Evolutionary conservation across 2,797 vertebrate genomes (phyloP).

Genomic region (Tokudaia tokunoshimensis): DNA sequence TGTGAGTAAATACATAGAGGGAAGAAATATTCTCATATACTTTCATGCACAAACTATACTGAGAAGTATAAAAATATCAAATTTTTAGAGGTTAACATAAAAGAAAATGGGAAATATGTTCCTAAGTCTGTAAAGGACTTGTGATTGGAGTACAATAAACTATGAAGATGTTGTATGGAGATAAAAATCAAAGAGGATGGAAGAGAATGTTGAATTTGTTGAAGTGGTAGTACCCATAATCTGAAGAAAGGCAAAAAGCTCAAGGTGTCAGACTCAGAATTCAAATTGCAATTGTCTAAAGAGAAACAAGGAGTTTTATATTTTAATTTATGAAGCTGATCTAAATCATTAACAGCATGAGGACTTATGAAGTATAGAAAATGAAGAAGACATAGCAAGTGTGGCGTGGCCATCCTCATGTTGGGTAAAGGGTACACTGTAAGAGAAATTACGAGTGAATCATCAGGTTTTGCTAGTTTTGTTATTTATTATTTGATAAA

Average conservation of each 20-base stretch:
- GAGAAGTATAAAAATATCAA: not conserved
- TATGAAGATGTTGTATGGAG: not conserved
- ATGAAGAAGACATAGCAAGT: not conserved
- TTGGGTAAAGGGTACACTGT: not conserved
- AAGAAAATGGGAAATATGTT: not conserved
- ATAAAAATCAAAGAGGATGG: not conserved
- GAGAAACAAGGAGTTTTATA: not conserved
- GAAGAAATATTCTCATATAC: not conserved
- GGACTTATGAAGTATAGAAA: not conserved
- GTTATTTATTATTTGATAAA: not conserved
- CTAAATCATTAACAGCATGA: not conserved
- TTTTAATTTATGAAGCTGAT: not conserved
- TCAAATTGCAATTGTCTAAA: not conserved
- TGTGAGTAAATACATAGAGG: not conserved
- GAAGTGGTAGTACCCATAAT: not conserved
- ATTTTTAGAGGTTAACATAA: not conserved
- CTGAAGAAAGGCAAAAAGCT: not conserved
- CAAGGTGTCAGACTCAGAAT: not conserved
- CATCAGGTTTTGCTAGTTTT: not conserved
- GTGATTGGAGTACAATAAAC: not conserved
- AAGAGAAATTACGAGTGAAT: not conserved
- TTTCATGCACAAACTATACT: not conserved
- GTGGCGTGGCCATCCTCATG: fast-evolving
- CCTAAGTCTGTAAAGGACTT: not conserved
- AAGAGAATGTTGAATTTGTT: not conserved